Evolutionary conservation across 1,140 invertebrate species (phyloP), one percentile per base, ranked within the genome.

Genomic region (Daktulosphaira vitifoliae): DNA sequence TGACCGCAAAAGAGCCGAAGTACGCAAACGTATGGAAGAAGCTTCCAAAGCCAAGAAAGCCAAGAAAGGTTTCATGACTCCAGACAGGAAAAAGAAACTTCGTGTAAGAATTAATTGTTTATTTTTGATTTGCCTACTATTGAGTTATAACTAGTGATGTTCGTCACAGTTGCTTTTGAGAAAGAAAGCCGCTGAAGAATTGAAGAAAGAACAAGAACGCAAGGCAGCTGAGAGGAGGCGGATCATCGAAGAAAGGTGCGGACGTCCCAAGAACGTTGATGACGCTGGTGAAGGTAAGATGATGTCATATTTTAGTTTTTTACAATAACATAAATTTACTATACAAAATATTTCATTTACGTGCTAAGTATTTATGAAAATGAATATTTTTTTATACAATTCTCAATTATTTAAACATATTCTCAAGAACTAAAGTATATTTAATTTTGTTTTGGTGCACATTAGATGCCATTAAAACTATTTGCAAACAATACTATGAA

Each of bases 131-230:
- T 5, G 29, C 29, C 11, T 33, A 6, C 29, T 33, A 33, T n/a
- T n/a, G n/a, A n/a, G n/a, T n/a, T n/a, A n/a, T n/a, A n/a, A n/a
- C 33, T 37, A 11, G 13, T 18, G 11, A 16, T 44, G 9, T 42
- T 2, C 2, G 39, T 48, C 67, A 26, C 74, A 90, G 88, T 84
- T 97, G 81, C 81, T 99, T 80, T 83, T 99, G 81, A 95, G 97
- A 87, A 95, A 98, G 81, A 99, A 98, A 84, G 96, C 96, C 74
- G 96, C 96, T 72, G 96, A 99, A 79, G 96, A 99, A 79, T 82
- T 99, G 80, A 98, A 98, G 82, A 96, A 96, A 76, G 95, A 99
- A 81, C 96, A 98, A 78, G 93, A 97, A 80, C 87, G 92, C 75
- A 97, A 98, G 82, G 92, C 94, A 33, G 91, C 92, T 69, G 96